Evolutionary conservation across 1,140 invertebrate species (phyloP).

Genomic region (Aphidius gifuensis): DNA sequence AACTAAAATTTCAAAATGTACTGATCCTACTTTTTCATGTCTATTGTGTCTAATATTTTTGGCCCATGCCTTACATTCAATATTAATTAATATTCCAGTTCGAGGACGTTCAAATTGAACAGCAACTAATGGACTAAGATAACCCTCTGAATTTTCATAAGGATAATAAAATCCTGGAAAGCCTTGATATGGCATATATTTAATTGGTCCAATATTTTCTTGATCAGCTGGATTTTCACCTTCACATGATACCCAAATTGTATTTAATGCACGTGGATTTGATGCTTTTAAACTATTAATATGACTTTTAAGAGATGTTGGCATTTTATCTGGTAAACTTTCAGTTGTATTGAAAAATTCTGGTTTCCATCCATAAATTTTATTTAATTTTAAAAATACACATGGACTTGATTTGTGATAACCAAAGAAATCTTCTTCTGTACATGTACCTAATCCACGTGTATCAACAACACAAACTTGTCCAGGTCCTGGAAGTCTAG

Average conservation of each 20-base stretch:
- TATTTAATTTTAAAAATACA: conserved; percentile 81
- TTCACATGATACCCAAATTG: conserved; percentile 83
- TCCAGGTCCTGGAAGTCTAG: conserved; percentile 50
- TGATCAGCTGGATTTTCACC: conserved; percentile 86
- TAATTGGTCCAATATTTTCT: conserved; percentile 80
- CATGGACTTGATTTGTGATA: conserved; percentile 76
- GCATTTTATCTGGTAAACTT: conserved; percentile 56
- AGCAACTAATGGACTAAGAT: conserved; percentile 83
- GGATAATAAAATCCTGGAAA: conserved; percentile 84
- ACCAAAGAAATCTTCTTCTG: conserved; percentile 69
- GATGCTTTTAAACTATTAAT: conserved; percentile 55
- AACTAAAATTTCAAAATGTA: conserved; percentile 86
- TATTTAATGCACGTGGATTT: conserved; percentile 62
- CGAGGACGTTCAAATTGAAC: conserved; percentile 76
- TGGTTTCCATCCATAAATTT: conserved; percentile 76
- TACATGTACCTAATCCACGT: conserved; percentile 68
- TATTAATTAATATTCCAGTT: conserved; percentile 79
- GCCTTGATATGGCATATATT: conserved; percentile 64
- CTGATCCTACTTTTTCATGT: conserved; percentile 75
- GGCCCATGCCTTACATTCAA: conserved; percentile 89
- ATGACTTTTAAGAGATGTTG: conserved; percentile 53
- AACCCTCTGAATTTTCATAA: conserved; percentile 77
- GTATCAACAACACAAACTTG: conserved; percentile 64
- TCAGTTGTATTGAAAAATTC: conserved; percentile 66
- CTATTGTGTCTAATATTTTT: conserved; percentile 79